Conservation (phyloP, 2,113 vertebrate genomes). For the Poicephalus meyeri region DNA sequence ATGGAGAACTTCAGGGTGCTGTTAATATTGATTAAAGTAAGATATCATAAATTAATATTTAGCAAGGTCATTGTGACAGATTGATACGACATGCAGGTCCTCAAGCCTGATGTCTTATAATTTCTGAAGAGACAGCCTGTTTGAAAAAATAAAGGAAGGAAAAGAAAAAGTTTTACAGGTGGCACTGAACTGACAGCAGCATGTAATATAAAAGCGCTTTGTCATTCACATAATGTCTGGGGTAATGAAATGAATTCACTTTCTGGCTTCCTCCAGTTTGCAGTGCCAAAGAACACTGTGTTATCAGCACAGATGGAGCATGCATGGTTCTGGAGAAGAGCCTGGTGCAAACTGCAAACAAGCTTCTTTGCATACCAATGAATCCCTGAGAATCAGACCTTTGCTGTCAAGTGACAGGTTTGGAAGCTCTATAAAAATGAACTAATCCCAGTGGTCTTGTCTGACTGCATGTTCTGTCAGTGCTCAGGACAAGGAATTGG, state of each 20-base stretch:
- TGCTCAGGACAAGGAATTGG: slow-evolving; percentile 48
- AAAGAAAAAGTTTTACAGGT: slow-evolving; percentile 68
- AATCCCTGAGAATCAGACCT: slow-evolving; percentile 74
- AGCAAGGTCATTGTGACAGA: slow-evolving; percentile 74
- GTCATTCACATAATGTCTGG: slow-evolving; percentile 81
- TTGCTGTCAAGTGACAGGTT: slow-evolving; percentile 74
- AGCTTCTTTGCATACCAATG: slow-evolving; percentile 81
- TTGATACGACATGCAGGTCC: slow-evolving; percentile 60
- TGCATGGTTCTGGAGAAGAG: slow-evolving; percentile 81
- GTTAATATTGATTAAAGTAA: slow-evolving; percentile 71
- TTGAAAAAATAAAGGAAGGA: slow-evolving; percentile 47
- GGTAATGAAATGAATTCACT: slow-evolving; percentile 81
- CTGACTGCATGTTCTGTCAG: slow-evolving; percentile 69
- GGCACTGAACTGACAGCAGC: slow-evolving; percentile 69
- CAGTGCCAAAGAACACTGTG: slow-evolving; percentile 82
- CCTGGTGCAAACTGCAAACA: slow-evolving; percentile 78
- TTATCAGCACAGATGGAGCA: slow-evolving; percentile 84
- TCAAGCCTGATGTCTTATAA: slow-evolving; percentile 63
- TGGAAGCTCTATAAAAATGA: slow-evolving; percentile 70
- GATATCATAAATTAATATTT: slow-evolving; percentile 67
- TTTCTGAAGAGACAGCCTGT: slow-evolving; percentile 64
- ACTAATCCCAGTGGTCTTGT: slow-evolving; percentile 71
- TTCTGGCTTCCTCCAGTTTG: slow-evolving; percentile 79
- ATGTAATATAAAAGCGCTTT: slow-evolving; percentile 76
- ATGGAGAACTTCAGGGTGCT: slow-evolving; percentile 51